Base-by-base conservation (phyloP, 1,140 invertebrate genomes). In the Drosophila nannoptera region DNA sequence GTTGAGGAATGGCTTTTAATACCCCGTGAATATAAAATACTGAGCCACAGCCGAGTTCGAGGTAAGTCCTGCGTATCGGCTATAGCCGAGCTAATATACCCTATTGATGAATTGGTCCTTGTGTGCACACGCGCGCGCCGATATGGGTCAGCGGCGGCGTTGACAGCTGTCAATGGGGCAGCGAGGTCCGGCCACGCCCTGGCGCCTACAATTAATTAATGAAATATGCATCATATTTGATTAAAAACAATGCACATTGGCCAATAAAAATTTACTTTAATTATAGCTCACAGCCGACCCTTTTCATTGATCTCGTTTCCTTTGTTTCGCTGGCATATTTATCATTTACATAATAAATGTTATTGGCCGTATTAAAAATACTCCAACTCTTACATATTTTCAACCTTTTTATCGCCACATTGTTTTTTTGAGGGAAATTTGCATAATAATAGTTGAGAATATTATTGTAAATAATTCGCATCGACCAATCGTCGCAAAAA, bases 171-270 rank as follows among this genome's bases (percentile, higher is more conserved):
- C 78, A 64, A 42, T 38, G 42, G 11, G 32, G 6, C 46, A 38
- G 36, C 38, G 43, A 40, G 49, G 9, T 8, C 43, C 33, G 42
- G n/a, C 61, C 43, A 40, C 59, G 45, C 35, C 33, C 33, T 36
- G 8, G 12, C 22, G 14, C 40, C 52, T 38, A 36, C 31, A 53
- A 14, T 71, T 73, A 70, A 75, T 84, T 75, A 86, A 80, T 84
- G 62, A 63, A 77, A 81, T 77, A 86, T 81, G 69, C 68, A 84
- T 84, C 80, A 76, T 84, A 82, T 83, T 83, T 83, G 80, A 83
- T 83, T 84, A 83, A 83, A 77, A 68, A 61, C 69, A 72, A 71
- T 71, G 42, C 45, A 8, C 62, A 59, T 53, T 59, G 75, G 55
- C 45, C 42, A 59, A 31, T 69, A 75, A 73, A 67, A 68, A 73